phyloP scores from a whole-genome alignment of 1,140 invertebrate species.

The Macrobrachium rosenbergii region DNA sequence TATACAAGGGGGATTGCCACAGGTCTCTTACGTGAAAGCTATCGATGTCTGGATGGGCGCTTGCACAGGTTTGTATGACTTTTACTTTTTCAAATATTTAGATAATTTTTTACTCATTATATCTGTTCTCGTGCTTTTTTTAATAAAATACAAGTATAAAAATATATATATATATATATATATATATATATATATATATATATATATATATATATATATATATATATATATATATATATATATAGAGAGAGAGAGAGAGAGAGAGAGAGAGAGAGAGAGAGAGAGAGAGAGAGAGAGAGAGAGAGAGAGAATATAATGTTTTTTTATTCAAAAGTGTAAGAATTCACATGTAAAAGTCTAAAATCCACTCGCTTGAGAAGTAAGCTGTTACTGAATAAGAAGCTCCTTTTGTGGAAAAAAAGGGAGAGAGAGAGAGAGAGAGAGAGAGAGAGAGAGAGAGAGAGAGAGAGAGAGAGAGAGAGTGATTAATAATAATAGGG shows the following conservation, averaged over 20 bases:
- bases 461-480: not conserved
- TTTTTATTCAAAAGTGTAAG: no score
- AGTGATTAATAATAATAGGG: not conserved
- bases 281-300: no score
- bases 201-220: not conserved
- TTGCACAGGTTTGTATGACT: slow-evolving; percentile 31
- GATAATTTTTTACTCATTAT: no score
- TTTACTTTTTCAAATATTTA: not conserved
- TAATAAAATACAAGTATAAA: not conserved
- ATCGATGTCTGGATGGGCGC: slow-evolving; percentile 60
- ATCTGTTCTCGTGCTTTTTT: no score
- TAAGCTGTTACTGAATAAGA: not conserved
- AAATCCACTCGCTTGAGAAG: not conserved
- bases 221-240: slow-evolving; percentile 5
- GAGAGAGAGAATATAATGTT: no score
- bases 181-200: not conserved
- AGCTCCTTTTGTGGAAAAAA: not conserved
- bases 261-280: no score
- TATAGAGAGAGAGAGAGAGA: no score
- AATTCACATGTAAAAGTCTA: not conserved
- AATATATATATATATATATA: slow-evolving; percentile 1
- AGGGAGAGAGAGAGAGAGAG: not conserved
- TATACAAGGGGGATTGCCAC: slow-evolving; percentile 46
- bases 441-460: no score
- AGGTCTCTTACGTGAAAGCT: slow-evolving; percentile 55